Evolutionary conservation across 2,113 vertebrate genomes (phyloP).

Genomic region (Oreochromis aureus): DNA sequence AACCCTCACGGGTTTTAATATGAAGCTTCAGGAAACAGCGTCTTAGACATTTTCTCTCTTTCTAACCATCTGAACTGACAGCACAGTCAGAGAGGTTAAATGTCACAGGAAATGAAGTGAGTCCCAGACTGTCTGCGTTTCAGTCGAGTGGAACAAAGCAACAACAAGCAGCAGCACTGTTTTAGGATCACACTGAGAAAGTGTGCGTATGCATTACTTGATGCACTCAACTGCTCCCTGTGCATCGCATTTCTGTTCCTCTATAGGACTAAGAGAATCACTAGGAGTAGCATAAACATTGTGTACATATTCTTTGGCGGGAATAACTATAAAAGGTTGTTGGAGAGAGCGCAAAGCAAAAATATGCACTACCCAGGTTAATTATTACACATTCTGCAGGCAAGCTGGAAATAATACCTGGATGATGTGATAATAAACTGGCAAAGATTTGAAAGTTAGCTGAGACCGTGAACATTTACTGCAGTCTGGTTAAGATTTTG

Average conservation of each 20-base stretch:
- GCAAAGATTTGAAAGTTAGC: neutral
- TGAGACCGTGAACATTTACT: neutral
- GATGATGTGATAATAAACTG: neutral
- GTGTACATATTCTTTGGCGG: neutral
- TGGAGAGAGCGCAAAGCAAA: neutral
- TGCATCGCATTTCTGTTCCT: neutral
- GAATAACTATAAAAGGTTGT: neutral
- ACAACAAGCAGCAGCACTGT: slow-evolving; percentile 11
- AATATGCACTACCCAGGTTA: neutral
- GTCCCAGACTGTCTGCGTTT: slow-evolving; percentile 4
- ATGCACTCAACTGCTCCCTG: neutral
- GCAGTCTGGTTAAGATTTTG: neutral
- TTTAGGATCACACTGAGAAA: neutral
- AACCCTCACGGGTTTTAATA: neutral
- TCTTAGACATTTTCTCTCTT: neutral
- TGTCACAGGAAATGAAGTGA: neutral
- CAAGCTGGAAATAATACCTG: neutral
- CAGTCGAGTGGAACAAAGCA: slow-evolving; percentile 23
- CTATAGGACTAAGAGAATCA: neutral
- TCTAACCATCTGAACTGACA: neutral
- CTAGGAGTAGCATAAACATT: neutral
- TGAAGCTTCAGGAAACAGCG: neutral
- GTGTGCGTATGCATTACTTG: neutral
- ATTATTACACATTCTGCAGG: neutral
- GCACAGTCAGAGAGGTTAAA: neutral